These are phyloP conservation scores for Mus caroli DNA, from an alignment of 2,797 vertebrate species.

Conservation along the genomic window DNA sequence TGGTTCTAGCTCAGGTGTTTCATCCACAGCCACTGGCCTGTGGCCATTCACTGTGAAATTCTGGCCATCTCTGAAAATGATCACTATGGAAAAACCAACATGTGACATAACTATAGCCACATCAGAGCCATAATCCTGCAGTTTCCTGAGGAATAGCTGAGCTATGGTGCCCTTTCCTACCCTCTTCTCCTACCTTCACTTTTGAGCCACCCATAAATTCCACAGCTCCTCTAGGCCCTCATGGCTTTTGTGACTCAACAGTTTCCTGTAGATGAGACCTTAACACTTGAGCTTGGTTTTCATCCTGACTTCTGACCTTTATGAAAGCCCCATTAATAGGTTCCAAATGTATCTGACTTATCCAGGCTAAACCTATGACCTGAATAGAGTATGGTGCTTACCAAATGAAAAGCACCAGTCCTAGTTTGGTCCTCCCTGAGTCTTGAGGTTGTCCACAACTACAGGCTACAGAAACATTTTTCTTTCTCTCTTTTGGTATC, in stretches of 20 bases:
- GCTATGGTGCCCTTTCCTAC: not conserved
- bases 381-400: not conserved
- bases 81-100: too few relatives aligned
- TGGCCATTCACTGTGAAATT: too few relatives aligned
- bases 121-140: not conserved
- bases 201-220: not conserved
- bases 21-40: too few relatives aligned
- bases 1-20: too few relatives aligned
- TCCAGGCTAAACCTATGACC: not conserved
- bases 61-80: too few relatives aligned
- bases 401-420: not conserved
- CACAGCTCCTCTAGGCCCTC: not conserved
- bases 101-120: too few relatives aligned
- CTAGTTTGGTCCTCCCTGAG: not conserved
- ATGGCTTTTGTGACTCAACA: not conserved
- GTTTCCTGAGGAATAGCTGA: too few relatives aligned
- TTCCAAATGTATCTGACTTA: not conserved
- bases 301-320: not conserved
- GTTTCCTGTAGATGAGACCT: not conserved
- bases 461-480: not conserved
- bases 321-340: not conserved
- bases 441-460: not conserved
- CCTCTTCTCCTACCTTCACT: not conserved
- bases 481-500: not conserved
- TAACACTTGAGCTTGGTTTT: not conserved